Evolutionary conservation across 2,888 invertebrate genomes (phyloP).

Genomic region (Mythimna loreyi): DNA sequence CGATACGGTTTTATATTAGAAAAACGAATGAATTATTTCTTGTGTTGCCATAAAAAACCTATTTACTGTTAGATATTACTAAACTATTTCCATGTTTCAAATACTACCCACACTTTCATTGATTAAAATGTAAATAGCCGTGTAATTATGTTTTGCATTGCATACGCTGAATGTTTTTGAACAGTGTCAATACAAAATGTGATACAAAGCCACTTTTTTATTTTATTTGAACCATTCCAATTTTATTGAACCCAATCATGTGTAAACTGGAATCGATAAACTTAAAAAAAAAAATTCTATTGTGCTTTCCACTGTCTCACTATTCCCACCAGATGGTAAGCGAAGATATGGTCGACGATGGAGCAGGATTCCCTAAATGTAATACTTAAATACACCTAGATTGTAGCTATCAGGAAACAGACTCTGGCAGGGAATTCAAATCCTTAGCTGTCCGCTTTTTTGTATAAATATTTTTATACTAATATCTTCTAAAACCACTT

Average conservation of each 20-base stretch:
- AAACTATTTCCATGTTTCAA: not conserved
- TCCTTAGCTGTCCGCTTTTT: no score
- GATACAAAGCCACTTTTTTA: conserved; percentile 5
- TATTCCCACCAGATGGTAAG: no score
- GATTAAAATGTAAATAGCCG: not conserved
- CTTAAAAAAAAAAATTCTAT: no score
- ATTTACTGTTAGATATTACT: not conserved
- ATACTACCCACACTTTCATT: not conserved
- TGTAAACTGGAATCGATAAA: conserved; percentile 34
- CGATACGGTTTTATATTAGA: not conserved
- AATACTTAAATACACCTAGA: no score
- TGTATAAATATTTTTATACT: no score
- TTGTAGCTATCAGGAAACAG: no score
- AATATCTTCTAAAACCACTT: conserved; percentile 28
- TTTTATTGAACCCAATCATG: conserved; percentile 13
- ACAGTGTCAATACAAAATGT: conserved; percentile 1
- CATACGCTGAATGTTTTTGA: not conserved
- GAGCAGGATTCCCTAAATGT: no score
- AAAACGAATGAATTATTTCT: not conserved
- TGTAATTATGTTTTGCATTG: not conserved
- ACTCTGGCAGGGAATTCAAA: no score
- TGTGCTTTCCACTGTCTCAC: no score
- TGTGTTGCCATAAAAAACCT: not conserved
- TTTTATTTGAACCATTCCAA: conserved; percentile 5
- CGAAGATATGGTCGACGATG: no score